Evolutionary conservation across 1,140 invertebrate genomes (phyloP).

Genomic region (Lepidurus apus): DNA sequence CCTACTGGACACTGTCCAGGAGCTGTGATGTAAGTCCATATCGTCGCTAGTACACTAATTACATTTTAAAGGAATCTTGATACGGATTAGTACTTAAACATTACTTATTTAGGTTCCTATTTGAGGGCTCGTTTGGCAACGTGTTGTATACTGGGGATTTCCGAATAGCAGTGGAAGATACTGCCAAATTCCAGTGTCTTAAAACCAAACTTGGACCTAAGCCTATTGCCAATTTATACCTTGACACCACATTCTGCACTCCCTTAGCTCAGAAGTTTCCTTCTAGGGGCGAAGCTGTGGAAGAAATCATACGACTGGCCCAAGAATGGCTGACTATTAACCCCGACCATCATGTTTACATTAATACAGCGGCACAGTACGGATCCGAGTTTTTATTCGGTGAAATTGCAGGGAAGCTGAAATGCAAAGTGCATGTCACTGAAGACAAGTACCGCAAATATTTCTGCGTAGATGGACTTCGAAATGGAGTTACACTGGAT

Average conservation of each 20-base stretch:
- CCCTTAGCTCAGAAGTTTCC: background rate
- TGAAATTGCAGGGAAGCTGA: background rate
- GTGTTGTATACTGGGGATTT: conserved; percentile 28
- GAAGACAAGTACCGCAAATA: background rate
- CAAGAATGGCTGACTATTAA: background rate
- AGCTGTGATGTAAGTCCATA: conserved; percentile 20
- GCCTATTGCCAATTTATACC: background rate
- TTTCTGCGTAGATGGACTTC: background rate
- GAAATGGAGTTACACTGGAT: background rate
- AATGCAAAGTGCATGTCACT: background rate
- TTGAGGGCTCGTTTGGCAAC: conserved; percentile 25
- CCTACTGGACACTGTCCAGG: conserved; percentile 26
- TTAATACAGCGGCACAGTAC: background rate
- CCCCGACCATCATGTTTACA: background rate
- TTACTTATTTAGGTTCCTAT: conserved; percentile 28
- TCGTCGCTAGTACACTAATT: background rate
- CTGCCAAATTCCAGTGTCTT: conserved; percentile 9
- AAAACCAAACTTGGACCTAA: background rate
- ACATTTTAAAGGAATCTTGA: background rate
- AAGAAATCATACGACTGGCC: background rate
- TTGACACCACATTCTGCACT: background rate
- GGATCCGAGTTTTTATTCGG: background rate
- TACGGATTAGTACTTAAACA: background rate
- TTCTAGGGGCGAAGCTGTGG: background rate
- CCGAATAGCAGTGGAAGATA: conserved; percentile 26